Base-by-base conservation (phyloP, 2,113 vertebrate species). In the Perccottus glenii region DNA sequence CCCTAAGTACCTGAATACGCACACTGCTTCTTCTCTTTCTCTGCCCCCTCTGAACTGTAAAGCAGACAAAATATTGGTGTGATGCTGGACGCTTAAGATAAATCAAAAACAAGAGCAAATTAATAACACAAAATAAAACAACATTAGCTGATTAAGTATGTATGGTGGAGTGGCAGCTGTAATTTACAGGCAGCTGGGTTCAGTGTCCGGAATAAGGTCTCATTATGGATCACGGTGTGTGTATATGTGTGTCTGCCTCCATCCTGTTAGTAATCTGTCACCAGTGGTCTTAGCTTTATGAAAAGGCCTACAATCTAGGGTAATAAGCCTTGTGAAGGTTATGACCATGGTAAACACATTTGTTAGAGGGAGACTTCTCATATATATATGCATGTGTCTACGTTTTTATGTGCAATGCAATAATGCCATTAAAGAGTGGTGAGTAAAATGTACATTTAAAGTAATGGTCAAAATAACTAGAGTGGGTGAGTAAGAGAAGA, bases 251-350 rank as follows among this genome's bases (percentile, higher is more conserved):
- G 59, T 73, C 68, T 61, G 51, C 67, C 77, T 73, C 66, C 70
- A 60, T 87, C 83, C 80, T 46, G 71, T 87, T 90, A 85, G 87
- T 85, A 88, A 92, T 91, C 81, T 50, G 86, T 93, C 92, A 91
- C 84, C 79, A 83, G 78, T 68, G 84, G 88, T 84, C 84, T 84
- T 78, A 77, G 87, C 87, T 88, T 91, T 90, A 89, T 91, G 90
- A 93, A 92, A 93, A 88, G 86, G 81, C 81, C 75, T 86, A 83
- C 90, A 87, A 91, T 91, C 89, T 88, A 92, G 90, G 89, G 84
- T 92, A 92, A 92, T 93, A 85, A 92, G 87, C 62, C 80, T 80
- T 82, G 74, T 87, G 86, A 92, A 92, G 89, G 89, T 92, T 92
- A 91, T 90, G 89, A 91, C 89, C 87, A 92, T 65, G 49, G 86